Evolutionary conservation across 2,888 invertebrate species (phyloP).

Genomic region (Dendrolimus pini): DNA sequence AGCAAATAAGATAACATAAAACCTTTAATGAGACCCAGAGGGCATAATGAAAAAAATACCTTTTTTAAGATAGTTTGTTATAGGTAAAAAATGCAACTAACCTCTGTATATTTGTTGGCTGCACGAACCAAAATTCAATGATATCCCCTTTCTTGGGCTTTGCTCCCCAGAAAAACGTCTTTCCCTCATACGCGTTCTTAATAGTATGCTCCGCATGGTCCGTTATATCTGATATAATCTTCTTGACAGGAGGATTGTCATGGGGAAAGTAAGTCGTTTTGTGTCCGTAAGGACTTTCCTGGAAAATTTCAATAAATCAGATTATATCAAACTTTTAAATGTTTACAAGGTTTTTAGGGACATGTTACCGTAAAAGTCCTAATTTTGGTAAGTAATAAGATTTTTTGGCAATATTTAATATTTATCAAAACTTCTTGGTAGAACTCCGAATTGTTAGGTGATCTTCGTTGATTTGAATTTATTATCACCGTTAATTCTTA

Average conservation of each 20-base stretch:
- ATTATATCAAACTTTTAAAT: no score
- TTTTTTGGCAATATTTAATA: neutral
- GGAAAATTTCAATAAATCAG: conserved; percentile 18
- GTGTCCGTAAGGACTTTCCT: conserved; percentile 94
- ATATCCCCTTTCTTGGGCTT: conserved; percentile 89
- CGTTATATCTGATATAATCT: conserved; percentile 83
- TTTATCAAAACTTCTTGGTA: conserved; percentile 11
- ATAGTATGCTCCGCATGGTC: conserved; percentile 88
- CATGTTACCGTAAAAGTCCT: neutral
- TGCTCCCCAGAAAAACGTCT: conserved; percentile 94
- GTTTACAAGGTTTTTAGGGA: no score
- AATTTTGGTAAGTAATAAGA: neutral
- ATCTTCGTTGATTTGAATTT: no score
- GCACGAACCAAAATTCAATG: conserved; percentile 86
- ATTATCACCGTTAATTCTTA: no score
- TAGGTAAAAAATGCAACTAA: conserved; percentile 30
- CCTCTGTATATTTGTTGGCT: conserved; percentile 83
- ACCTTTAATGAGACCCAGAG: no score
- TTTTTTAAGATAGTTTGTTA: no score
- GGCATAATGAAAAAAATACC: no score
- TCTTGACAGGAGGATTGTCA: conserved; percentile 82
- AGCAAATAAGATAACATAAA: no score
- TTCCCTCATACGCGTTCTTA: conserved; percentile 89
- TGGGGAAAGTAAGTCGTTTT: conserved; percentile 87
- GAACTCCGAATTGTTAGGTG: no score